Conservation (phyloP, 2,797 vertebrate species). For the Luscinia megarhynchos region DNA sequence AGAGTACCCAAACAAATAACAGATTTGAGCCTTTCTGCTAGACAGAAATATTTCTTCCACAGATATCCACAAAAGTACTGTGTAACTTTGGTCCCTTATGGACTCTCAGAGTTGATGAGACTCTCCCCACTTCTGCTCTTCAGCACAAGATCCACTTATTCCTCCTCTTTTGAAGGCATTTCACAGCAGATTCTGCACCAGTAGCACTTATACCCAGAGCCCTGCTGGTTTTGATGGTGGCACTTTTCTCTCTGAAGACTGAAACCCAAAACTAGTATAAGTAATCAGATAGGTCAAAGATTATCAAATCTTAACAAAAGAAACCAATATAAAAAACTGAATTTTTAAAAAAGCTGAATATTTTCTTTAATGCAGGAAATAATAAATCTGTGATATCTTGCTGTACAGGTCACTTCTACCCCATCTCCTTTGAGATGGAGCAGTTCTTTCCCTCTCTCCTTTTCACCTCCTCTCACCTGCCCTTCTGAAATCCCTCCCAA, state of each 20-base stretch:
- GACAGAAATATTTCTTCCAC: not conserved
- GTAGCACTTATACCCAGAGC: not conserved
- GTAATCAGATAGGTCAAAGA: not conserved
- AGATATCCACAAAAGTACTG: not conserved
- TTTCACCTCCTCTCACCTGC: not conserved
- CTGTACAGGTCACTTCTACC: not conserved
- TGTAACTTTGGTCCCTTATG: not conserved
- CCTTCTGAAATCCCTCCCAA: not conserved
- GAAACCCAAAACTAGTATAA: not conserved
- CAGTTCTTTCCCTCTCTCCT: not conserved
- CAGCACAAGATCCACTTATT: not conserved
- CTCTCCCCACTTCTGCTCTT: not conserved
- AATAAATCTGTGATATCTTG: accelerated
- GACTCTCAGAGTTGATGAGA: not conserved
- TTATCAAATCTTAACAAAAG: not conserved
- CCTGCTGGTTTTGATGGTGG: not conserved
- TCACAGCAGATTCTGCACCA: not conserved
- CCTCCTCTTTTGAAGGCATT: not conserved
- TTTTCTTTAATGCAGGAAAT: not conserved
- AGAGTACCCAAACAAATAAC: not conserved
- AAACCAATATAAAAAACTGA: not conserved
- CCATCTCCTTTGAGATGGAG: not conserved
- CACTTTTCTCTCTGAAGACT: not conserved
- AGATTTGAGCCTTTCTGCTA: not conserved
- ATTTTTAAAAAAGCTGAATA: not conserved